Evolutionary conservation across 2,888 invertebrate species (phyloP), one percentile per base, ranked within the genome.

Genomic region (Amblyteles armatorius): DNA sequence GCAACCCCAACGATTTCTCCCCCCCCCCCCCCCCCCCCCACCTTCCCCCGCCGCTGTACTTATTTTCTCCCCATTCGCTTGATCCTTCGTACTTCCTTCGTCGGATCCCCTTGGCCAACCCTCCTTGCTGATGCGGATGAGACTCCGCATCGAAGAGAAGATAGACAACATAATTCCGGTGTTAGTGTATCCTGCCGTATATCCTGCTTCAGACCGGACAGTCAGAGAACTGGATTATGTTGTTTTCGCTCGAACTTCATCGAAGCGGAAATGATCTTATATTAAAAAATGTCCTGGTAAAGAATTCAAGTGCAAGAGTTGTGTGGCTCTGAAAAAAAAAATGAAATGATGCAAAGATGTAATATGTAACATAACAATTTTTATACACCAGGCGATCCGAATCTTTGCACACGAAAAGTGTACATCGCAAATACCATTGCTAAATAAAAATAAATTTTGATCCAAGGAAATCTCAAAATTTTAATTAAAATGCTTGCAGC

Each of bases 1-100:
- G 65, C 67, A 76, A 72, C 73, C 50, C 33, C 63, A 73, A 68
- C 57, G 76, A 72, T 68, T 80, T 36, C 52, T 74, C 26, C 79
- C 74, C 74, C 11, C 48, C 22, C 44, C 7, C 52, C 76, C 16
- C 52, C 76, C 16, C 22, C 33, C 16, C 48, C 16, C 44, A 13
- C 3, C 22, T 29, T 65, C 65, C 16, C 11, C 3, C 22, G n/a
- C 50, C 76, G 6, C 22, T n/a, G 33, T 7, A 11, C 44, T 77
- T 52, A 26, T 52, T 67, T 52, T 52, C 52, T 52, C 16, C 50
- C 55, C 52, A 67, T 67, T 52, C 44, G 36, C 55, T 72, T 22
- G 16, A 44, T 73, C 44, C 63, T 16, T 57, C 71, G 76, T 71
- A 57, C 65, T 79, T 68, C 71, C 71, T 76, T 33, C 67, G 44